Evolutionary conservation across 2,113 vertebrate genomes (phyloP).

Genomic region (Ammospiza nelsoni): DNA sequence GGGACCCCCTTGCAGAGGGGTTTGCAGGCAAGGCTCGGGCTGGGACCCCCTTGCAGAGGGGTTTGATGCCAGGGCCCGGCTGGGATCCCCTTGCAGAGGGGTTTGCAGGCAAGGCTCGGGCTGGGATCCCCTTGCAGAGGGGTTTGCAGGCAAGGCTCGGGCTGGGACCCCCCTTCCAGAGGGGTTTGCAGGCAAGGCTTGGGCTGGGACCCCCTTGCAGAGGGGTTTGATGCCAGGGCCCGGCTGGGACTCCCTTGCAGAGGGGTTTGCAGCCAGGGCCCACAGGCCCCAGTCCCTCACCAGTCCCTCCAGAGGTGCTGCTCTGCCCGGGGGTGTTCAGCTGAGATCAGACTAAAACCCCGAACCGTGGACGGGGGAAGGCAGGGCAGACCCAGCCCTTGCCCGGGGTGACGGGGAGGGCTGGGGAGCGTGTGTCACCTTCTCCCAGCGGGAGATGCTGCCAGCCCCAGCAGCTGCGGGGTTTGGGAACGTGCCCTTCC

Average conservation of each 20-base stretch:
- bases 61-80: accelerated
- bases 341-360: not conserved
- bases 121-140: no score
- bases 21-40: accelerated
- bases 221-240: no score
- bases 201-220: no score
- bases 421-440: accelerated
- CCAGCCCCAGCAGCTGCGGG: not conserved
- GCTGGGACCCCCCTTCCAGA: not conserved
- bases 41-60: no score
- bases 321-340: accelerated
- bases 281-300: no score
- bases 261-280: no score
- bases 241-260: no score
- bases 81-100: no score
- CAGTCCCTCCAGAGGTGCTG: accelerated
- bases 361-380: accelerated
- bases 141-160: accelerated
- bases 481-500: not conserved
- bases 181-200: no score
- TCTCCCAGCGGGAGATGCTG: accelerated
- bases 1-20: not conserved
- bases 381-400: not conserved
- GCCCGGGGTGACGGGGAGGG: accelerated
- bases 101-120: not conserved